A percentile compares a stretch with the other conserved stretches of the same genome.
phyloP scores from a whole-genome alignment of 2,888 invertebrate species.

The Cheilosia scutellata region DNA sequence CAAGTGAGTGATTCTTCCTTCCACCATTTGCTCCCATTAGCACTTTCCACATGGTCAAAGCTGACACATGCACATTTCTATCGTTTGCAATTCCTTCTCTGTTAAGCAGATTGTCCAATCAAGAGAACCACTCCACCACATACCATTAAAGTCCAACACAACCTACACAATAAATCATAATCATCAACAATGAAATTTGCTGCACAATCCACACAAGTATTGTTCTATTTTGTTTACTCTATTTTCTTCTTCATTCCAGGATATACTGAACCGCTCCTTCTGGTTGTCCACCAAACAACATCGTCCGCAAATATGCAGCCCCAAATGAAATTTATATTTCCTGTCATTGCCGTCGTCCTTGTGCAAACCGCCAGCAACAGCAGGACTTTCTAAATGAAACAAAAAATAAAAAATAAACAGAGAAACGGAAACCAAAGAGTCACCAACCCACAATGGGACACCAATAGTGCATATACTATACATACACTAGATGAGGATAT shows the following conservation, averaged over 20 bases:
- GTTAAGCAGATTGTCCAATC: conserved; percentile 47
- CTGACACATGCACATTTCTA: conserved; percentile 34
- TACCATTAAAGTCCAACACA: neutral
- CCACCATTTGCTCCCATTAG: conserved; percentile 24
- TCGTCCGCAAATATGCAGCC: conserved; percentile 64
- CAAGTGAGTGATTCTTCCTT: conserved; percentile 12
- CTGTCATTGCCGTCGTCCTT: conserved; percentile 62
- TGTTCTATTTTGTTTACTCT: conserved; percentile 38
- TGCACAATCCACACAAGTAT: conserved; percentile 22
- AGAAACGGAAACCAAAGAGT: conserved; percentile 45
- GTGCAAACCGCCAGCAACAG: conserved; percentile 13
- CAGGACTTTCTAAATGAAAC: conserved; percentile 14
- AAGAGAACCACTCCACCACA: conserved; percentile 20
- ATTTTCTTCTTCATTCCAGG: conserved; percentile 51
- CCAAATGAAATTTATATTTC: conserved; percentile 74
- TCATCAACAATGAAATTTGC: conserved; percentile 61
- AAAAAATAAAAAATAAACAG: neutral
- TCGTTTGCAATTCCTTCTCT: conserved; percentile 12
- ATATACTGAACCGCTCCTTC: conserved; percentile 18
- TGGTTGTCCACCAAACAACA: conserved; percentile 28
- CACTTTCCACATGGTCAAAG: conserved; percentile 24
- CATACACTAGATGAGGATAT: conserved; percentile 28
- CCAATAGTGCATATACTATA: conserved; percentile 38
- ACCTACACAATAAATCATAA: conserved; percentile 63
- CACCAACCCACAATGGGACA: conserved; percentile 50